Conservation (phyloP, 2,888 invertebrate genomes). For the Sinopyrophorus schimmeli region DNA sequence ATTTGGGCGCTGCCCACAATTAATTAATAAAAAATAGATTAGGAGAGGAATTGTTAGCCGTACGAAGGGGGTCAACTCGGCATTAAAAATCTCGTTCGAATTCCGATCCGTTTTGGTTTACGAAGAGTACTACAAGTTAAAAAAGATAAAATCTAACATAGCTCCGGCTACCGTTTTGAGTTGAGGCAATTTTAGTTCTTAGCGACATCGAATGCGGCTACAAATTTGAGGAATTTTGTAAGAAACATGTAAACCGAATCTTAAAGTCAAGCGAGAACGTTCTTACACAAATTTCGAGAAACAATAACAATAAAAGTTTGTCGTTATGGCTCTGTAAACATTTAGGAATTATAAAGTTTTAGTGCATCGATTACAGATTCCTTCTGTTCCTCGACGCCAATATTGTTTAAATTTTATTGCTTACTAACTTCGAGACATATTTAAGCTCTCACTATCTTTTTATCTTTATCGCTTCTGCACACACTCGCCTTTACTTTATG, state of each 20-base stretch:
- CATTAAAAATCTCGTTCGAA: constrained; percentile 21
- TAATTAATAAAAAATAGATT: no score
- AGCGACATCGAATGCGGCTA: constrained; percentile 2
- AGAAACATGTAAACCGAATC: constrained; percentile 16
- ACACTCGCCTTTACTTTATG: constrained; percentile 16
- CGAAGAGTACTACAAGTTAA: constrained; percentile 17
- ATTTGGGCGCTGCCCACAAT: no score
- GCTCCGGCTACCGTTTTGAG: constrained; percentile 17
- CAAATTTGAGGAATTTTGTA: constrained; percentile 24
- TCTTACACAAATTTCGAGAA: constrained; percentile 23
- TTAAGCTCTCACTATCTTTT: constrained; percentile 19
- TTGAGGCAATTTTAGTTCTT: constrained; percentile 11
- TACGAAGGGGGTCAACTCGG: no score
- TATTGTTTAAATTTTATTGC: constrained; percentile 29
- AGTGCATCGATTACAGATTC: constrained; percentile 32
- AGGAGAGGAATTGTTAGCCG: no score
- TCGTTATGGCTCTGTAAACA: constrained; percentile 24
- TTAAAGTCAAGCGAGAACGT: not conserved
- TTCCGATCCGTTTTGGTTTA: constrained; percentile 19
- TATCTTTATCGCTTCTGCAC: constrained; percentile 24
- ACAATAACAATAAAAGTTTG: constrained; percentile 29
- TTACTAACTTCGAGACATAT: constrained; percentile 16
- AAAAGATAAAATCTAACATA: constrained; percentile 23
- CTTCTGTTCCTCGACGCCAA: constrained; percentile 18
- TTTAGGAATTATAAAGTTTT: constrained; percentile 20